Conservation (phyloP, 2,797 vertebrate genomes). For the Danio aesculapii region DNA sequence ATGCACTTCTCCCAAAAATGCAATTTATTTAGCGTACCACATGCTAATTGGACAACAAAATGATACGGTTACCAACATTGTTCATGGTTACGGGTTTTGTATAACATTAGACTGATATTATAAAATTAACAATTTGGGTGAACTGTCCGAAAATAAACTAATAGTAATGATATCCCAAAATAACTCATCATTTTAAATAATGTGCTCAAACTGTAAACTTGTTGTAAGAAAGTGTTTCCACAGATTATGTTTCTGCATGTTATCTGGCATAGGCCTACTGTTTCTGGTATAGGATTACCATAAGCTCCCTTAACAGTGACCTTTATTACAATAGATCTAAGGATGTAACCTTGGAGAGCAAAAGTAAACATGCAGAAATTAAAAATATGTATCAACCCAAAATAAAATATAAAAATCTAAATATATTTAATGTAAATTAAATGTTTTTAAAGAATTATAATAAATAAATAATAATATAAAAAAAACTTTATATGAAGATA, state of each 20-base stretch:
- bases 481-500: too few species aligned
- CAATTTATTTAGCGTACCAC: neutral
- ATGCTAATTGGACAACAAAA: neutral
- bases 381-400: neutral
- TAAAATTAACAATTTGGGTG: neutral
- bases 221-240: neutral
- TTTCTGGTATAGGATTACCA: constrained; percentile 22
- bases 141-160: neutral
- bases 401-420: neutral
- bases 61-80: neutral
- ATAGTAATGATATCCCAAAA: too few species aligned
- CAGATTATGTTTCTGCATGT: neutral
- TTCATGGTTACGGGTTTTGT: neutral
- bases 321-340: neutral
- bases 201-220: neutral
- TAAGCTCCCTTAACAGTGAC: neutral
- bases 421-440: too few species aligned
- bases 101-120: neutral
- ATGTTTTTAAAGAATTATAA: too few species aligned
- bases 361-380: neutral
- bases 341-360: neutral
- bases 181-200: neutral
- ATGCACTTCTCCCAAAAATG: neutral
- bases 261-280: neutral
- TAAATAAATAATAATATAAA: too few species aligned